Base-by-base conservation (phyloP, 2,113 vertebrate genomes). In the Podiceps cristatus region DNA sequence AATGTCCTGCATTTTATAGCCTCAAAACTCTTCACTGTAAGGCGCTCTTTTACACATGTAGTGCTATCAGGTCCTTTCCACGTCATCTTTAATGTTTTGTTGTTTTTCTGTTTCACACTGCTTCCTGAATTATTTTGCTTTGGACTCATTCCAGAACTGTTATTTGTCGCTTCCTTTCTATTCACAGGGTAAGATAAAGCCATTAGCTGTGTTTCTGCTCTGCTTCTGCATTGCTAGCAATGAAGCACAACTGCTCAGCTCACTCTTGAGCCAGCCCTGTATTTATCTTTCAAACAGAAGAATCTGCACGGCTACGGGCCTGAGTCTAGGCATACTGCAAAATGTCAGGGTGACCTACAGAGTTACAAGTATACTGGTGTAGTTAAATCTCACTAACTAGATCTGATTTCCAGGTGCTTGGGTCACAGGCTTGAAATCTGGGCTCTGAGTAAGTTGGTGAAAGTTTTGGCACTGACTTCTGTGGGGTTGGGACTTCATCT, bases 301-400 rank as follows among this genome's bases (percentile, higher is more conserved):
- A 66, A 86, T 29, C 17, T 29, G 10, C 40, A 31, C 1, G 3
- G 13, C n/a, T 49, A 9, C 50, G 29, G 23, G 45, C 22, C n/a
- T 67, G n/a, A 77, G 22, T 50, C 22, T n/a, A 49, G 23, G 31
- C 19, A 6, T 55, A 47, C 44, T 59, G 44, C 25, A 78, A 56
- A 60, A 83, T 7, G 13, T 50, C 59, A 45, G 52, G 20, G 27
- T 17, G 29, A 44, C 40, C 27, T 53, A 52, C 14, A 60, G 52
- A 37, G 35, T 27, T 67, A 50, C 24, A 62, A 1, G 55, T 67
- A 44, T 10, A n/a, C 7, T 0, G 0, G 2, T 17, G 42, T 20
- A 18, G 27, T 50, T 87, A 67, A 37, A 73, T 73, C 47, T 50
- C 19, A 31, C 17, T 62, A 25, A 18, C 6, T 60, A 29, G 25